Percentiles rank a stretch among this genome's conserved stretches.
Evolutionary conservation across 35 echinoderm and acorn worm genomes (phyloP).

Genomic region (Patiria miniata): DNA sequence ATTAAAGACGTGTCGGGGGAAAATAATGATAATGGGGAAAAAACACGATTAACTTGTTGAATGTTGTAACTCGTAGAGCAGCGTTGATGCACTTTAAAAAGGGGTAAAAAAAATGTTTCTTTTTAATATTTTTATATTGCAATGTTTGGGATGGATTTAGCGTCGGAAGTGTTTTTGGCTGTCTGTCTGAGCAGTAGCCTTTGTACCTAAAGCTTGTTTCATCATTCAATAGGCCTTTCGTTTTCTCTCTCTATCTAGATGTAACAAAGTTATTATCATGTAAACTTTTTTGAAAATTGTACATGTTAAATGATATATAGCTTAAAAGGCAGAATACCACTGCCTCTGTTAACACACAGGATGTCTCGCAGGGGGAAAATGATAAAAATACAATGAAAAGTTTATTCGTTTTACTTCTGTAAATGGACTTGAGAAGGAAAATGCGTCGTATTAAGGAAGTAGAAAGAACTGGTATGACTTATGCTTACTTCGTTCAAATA

Average conservation of each 20-base stretch:
- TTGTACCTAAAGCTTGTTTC: not conserved
- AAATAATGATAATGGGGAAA: not conserved
- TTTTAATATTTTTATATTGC: slow-evolving; percentile 32
- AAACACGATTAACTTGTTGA: slow-evolving; percentile 22
- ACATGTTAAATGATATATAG: slow-evolving; percentile 27
- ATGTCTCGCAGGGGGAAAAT: no score
- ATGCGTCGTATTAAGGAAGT: no score
- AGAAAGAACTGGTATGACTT: no score
- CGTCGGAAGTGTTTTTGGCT: not conserved
- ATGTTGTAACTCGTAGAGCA: slow-evolving; percentile 22
- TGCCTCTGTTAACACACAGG: not conserved
- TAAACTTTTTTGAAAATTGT: slow-evolving; percentile 34
- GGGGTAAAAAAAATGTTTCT: slow-evolving; percentile 28
- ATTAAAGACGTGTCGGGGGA: not conserved
- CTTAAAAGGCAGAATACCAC: not conserved
- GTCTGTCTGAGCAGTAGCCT: not conserved
- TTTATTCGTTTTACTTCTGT: not conserved
- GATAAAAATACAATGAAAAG: no score
- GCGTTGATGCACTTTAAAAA: slow-evolving; percentile 4
- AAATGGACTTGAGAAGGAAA: slow-evolving; percentile 22
- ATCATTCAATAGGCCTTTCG: not conserved
- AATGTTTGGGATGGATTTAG: not conserved
- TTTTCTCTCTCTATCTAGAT: not conserved
- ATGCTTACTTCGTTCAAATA: no score
- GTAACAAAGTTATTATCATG: slow-evolving; percentile 31